Evolutionary conservation across 2,888 invertebrate genomes (phyloP), one percentile per base, ranked within the genome.

Genomic region (Oxytorus armatus): DNA sequence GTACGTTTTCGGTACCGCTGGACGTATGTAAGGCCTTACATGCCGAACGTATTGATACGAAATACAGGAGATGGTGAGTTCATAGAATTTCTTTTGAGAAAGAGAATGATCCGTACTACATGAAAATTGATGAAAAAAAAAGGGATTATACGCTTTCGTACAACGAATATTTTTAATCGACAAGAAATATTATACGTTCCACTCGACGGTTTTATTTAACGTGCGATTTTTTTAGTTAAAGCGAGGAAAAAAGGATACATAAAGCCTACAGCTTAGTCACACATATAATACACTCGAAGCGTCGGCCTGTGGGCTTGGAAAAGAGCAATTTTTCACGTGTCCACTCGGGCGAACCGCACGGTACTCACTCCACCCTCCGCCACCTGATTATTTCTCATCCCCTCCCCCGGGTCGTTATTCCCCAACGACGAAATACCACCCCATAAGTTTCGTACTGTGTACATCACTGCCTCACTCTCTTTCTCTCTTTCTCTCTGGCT

Each of bases 361-460:
- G 8, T 63, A 75, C 65, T 69, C 21, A 44, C 51, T 33, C 39
- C 83, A 73, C 77, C 69, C 76, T 68, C 29, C 33, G 47, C 59
- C 51, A 68, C 57, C 82, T 82, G 85, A 86, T 85, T 85, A 85
- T 86, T 84, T 85, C 68, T 83, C 79, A 66, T 83, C 72, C 65
- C 68, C 42, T 16, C 25, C 33, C 57, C n/a, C n/a, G n/a, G 65
- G 25, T 16, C 42, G 42, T 47, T 70, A 65, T 49, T 73, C 68
- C 63, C 63, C 73, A 55, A 33, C 33, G 55, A 69, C 78, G 55
- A 82, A 85, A 82, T 44, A 74, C 65, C 83, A 83, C 81, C 78
- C 84, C 83, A 80, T 84, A 82, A 69, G 44, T 51, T 29, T 73
- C 69, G 63, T 65, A 47, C 68, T 72, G 59, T 65, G 55, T 77